Base-by-base conservation (phyloP, 2,797 vertebrate species). In the Thripadectes ignobilis region DNA sequence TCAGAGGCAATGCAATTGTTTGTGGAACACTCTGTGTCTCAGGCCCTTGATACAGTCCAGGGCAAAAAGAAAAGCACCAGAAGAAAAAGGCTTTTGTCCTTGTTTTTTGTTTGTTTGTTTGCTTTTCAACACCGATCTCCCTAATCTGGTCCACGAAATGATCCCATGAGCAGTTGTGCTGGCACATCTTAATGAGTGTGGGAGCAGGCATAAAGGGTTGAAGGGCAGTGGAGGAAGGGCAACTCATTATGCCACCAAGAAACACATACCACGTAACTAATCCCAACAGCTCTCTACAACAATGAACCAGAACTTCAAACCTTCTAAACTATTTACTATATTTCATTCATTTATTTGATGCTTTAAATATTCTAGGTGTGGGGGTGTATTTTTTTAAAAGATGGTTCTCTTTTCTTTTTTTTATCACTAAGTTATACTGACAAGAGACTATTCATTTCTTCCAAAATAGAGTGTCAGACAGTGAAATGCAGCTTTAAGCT, bases 391-490 rank as follows among this genome's bases (percentile, higher is more conserved):
- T 83, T 91, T 20, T 2, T 3, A 29, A 81, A 57, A 87, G 77
- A 68, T 2, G 3, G 14, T 46, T 80, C 30, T 61, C 9, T 49
- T n/a, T n/a, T 48, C 43, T 57, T 51, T 67, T 67, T 81, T 89
- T 78, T 36, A 54, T 51, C 62, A 58, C 43, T 45, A 51, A 65
- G 34, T 39, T 49, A 9, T 67, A 55, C 69, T 76, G 85, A 78
- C 85, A 94, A 75, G 39, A 83, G 9, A 74, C 82, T 91, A 69
- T 83, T 93, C 14, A 78, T 81, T 96, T 88, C 66, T 89, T 89
- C 82, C 65, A 88, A 89, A 92, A 94, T 8, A 85, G 45, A 54
- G 75, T 89, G 73, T 69, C 85, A 96, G 93, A 95, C 91, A 91
- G 58, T 14, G 43, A 96, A 96, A 88, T 69, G 58, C 6, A 3